Conservation (phyloP, 2,113 vertebrate species). For the Naja naja region DNA sequence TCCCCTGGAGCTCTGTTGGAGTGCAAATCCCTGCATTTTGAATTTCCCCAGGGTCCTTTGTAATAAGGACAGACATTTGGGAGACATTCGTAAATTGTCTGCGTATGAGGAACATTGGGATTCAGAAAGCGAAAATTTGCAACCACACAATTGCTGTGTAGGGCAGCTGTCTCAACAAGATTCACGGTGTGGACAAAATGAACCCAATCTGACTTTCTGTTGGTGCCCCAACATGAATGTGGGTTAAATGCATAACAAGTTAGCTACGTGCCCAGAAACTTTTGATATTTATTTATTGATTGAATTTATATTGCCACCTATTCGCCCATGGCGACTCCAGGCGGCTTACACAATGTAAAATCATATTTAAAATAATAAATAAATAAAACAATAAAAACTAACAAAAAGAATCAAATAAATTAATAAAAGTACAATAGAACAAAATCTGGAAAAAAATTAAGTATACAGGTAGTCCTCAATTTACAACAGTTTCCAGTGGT, state of each 20-base stretch:
- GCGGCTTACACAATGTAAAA: no score
- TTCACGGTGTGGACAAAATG: background rate
- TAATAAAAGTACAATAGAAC: no score
- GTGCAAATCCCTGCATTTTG: background rate
- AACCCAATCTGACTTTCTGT: background rate
- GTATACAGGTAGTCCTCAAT: background rate
- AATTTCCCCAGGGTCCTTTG: background rate
- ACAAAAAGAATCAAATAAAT: no score
- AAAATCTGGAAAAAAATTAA: no score
- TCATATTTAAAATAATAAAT: no score
- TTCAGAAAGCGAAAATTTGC: background rate
- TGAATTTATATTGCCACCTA: no score
- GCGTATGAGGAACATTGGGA: background rate
- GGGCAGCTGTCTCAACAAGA: background rate
- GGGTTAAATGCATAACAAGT: background rate
- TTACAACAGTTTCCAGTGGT: background rate
- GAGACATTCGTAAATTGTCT: background rate
- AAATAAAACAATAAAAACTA: no score
- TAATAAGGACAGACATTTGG: background rate
- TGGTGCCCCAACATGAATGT: background rate
- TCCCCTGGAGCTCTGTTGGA: rapidly evolving
- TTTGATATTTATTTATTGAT: no score
- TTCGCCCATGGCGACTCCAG: no score
- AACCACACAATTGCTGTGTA: background rate
- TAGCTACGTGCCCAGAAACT: background rate